Evolutionary conservation across 1,140 invertebrate species (phyloP), one percentile per base, ranked within the genome.

Genomic region (Neodiprion lecontei): DNA sequence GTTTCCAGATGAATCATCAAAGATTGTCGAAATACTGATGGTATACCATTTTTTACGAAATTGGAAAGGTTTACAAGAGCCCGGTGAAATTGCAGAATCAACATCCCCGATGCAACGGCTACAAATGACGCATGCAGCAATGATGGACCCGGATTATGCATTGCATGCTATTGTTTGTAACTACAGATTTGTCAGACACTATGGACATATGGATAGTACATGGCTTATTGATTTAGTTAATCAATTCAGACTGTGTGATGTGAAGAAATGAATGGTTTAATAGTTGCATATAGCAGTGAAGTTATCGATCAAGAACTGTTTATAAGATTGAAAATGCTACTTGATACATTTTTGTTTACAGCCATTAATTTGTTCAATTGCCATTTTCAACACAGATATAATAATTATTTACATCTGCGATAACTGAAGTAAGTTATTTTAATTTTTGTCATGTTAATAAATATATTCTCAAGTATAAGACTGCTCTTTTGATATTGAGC

Each of bases 241-340:
- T 61, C 53, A 61, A 1, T 61, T 61, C 53, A 61, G 53, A 61
- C 53, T 61, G 53, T n/a, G 53, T 61, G 53, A 61, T n/a, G n/a
- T 61, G 11, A n/a, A 4, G n/a, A 61, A 61, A 4, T 61, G 53
- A 61, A 12, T n/a, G 28, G 28, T 40, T 40, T 40, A 40, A 40
- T 40, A 40, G 28, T 40, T 40, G 28, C 5, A 40, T 40, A 40
- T 5, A 40, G 28, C 5, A 40, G 28, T 40, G 28, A 40, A 40
- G 28, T 40, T 40, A 40, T 40, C 17, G 17, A 21, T 21, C 28
- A 40, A 40, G 28, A 40, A 40, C 28, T 40, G 28, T 40, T 40
- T 40, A 40, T 40, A 40, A 40, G 28, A 40, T 40, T 40, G 28
- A 1, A 40, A 40, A 40, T 40, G 28, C 28, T 40, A 40, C 28